Evolutionary conservation across 2,888 invertebrate species (phyloP), one percentile per base, ranked within the genome.

Genomic region (Blastobasis adustella): DNA sequence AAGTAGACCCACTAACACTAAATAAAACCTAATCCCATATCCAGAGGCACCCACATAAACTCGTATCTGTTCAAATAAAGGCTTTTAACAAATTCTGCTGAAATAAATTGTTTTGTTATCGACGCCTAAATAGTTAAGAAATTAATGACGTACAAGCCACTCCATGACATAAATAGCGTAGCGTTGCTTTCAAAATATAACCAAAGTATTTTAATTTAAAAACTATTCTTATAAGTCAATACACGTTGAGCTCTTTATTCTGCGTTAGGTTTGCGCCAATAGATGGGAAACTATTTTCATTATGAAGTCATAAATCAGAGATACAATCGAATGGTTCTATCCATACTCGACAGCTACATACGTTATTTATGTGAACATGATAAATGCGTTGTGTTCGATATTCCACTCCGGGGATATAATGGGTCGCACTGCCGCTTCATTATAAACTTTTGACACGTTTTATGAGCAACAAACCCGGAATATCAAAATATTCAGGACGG

Each of bases 291-390:
- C 83, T 82, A 82, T 85, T 84, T 83, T 81, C 83, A 84, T 82
- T 82, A 82, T 79, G 74, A 73, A 77, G 68, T 73, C 77, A 84
- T 84, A 83, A 84, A 85, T 86, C 85, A 84, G 72, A 75, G 79
- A 82, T 79, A 74, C 76, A 78, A 80, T 82, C 74, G 74, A 72
- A 73, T 73, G 71, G 74, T 76, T 73, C 72, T 69, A 71, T 73
- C 72, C 68, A 71, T 71, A 72, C 70, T 76, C 77, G 79, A 79
- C 77, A 67, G 72, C 61, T 73, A 73, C 78, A 78, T 69, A 73
- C 78, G 78, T 78, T 82, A 76, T 79, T 77, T 76, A 77, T 76
- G 67, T 68, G 67, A 74, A 71, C 71, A 73, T 78, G 77, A 81
- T 76, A 71, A 79, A 80, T 80, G 73, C 73, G 61, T 64, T 63